Evolutionary conservation across 1,140 invertebrate species (phyloP).

Genomic region (Drosophila sp.): DNA sequence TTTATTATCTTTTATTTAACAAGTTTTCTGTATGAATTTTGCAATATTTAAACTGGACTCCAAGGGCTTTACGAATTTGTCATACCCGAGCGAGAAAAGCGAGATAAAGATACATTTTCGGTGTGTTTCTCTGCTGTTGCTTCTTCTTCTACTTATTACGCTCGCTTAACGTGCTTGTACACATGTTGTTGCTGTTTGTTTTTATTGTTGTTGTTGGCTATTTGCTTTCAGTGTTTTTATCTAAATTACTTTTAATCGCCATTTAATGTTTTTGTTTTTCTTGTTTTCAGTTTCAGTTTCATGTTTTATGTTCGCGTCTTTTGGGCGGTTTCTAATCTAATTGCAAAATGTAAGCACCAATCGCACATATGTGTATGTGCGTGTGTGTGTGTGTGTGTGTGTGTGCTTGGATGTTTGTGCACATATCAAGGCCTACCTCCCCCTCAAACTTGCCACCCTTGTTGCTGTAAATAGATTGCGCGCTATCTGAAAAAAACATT

Average conservation of each 20-base stretch:
- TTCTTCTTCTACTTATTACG: constrained; percentile 7
- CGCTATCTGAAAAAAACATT: constrained; percentile 62
- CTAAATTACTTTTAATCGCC: constrained; percentile 83
- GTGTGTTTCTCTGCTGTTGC: constrained; percentile 1
- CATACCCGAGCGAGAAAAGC: constrained; percentile 2
- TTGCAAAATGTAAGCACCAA: constrained; percentile 69
- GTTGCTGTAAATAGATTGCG: constrained; percentile 59
- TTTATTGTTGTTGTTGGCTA: constrained; percentile 32
- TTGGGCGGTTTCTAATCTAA: constrained; percentile 76
- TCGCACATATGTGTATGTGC: constrained; percentile 6
- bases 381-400: constrained; percentile 15
- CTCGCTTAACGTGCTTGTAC: constrained; percentile 17
- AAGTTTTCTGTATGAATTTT: too few species aligned
- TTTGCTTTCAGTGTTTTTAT: constrained; percentile 67
- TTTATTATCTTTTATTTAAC: too few species aligned
- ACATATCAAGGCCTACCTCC: constrained; percentile 42
- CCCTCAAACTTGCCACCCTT: constrained; percentile 2
- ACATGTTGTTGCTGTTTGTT: not conserved
- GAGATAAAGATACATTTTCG: constrained; percentile 9
- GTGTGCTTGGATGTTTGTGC: constrained; percentile 57
- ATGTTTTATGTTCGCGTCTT: constrained; percentile 76
- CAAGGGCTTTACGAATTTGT: not conserved
- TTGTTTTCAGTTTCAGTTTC: constrained; percentile 59
- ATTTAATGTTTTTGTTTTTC: constrained; percentile 83
- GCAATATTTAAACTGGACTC: not conserved